phyloP scores from a whole-genome alignment of 2,888 invertebrate genomes.

The Caradrina clavipalpis region DNA sequence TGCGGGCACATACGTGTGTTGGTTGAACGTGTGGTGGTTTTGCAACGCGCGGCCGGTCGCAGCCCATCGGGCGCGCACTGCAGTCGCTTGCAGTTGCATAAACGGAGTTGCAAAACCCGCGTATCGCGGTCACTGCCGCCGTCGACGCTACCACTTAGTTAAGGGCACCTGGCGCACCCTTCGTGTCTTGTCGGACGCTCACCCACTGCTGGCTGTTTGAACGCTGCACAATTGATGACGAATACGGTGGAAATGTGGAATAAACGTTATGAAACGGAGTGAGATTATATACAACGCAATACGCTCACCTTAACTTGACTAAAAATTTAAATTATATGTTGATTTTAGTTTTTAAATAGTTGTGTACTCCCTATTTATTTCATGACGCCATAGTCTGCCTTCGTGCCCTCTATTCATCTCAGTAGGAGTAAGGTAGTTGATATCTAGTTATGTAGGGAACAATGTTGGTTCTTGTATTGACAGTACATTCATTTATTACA shows the following conservation, averaged over 20 bases:
- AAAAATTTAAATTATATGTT: not conserved
- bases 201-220: slow-evolving; percentile 34
- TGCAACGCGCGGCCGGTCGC: slow-evolving; percentile 80
- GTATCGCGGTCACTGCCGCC: slow-evolving; percentile 90
- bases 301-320: not conserved
- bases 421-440: not conserved
- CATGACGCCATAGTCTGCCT: not conserved
- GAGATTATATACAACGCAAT: not conserved
- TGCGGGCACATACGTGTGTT: slow-evolving; percentile 76
- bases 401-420: not conserved
- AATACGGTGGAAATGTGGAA: slow-evolving; percentile 16
- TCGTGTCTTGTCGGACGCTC: slow-evolving; percentile 67
- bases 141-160: slow-evolving; percentile 74
- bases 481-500: slow-evolving; percentile 68
- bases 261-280: slow-evolving; percentile 7
- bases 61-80: slow-evolving; percentile 86
- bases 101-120: slow-evolving; percentile 82
- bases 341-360: not conserved
- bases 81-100: slow-evolving; percentile 89
- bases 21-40: slow-evolving; percentile 75
- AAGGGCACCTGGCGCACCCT: slow-evolving; percentile 85
- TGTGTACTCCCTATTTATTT: not conserved
- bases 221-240: slow-evolving; percentile 16
- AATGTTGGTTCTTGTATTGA: slow-evolving; percentile 3
- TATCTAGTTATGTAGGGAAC: too few species aligned